Percentiles rank a stretch among this genome's conserved stretches.
Conservation (phyloP, 1,140 invertebrate species). For the Pseudachorutes palmiensis region DNA sequence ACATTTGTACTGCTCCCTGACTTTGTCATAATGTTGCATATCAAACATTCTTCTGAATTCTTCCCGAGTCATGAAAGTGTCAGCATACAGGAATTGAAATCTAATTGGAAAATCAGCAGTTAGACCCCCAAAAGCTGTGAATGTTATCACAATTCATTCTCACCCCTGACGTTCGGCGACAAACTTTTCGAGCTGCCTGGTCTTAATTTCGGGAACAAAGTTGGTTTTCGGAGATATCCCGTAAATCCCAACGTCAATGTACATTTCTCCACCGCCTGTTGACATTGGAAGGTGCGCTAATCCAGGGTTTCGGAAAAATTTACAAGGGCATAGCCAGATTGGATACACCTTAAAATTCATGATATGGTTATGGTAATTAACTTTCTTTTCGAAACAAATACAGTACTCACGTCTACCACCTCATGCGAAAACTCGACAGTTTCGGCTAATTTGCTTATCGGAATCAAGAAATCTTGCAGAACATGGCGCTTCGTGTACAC, state of each 20-base stretch:
- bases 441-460: background rate
- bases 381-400: background rate
- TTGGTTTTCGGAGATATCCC: conserved; percentile 6
- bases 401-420: background rate
- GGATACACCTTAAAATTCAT: conserved; percentile 49
- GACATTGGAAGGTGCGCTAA: conserved; percentile 37
- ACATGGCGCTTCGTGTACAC: background rate
- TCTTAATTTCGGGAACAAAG: background rate
- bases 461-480: conserved; percentile 16
- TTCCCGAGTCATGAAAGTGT: conserved; percentile 62
- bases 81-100: conserved; percentile 78
- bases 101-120: conserved; percentile 42
- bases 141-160: background rate
- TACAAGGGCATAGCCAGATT: conserved; percentile 73
- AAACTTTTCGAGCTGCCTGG: background rate
- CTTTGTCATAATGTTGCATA: conserved; percentile 61
- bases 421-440: background rate
- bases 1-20: conserved; percentile 54
- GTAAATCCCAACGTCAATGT: conserved; percentile 15
- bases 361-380: background rate
- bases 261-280: background rate
- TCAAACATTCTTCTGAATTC: conserved; percentile 76
- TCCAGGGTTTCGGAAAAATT: conserved; percentile 64
- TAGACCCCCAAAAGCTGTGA: background rate
- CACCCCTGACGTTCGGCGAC: background rate